These are phyloP conservation scores for Scortum barcoo DNA, from an alignment of 2,113 vertebrate genomes.

Conservation along the genomic window DNA sequence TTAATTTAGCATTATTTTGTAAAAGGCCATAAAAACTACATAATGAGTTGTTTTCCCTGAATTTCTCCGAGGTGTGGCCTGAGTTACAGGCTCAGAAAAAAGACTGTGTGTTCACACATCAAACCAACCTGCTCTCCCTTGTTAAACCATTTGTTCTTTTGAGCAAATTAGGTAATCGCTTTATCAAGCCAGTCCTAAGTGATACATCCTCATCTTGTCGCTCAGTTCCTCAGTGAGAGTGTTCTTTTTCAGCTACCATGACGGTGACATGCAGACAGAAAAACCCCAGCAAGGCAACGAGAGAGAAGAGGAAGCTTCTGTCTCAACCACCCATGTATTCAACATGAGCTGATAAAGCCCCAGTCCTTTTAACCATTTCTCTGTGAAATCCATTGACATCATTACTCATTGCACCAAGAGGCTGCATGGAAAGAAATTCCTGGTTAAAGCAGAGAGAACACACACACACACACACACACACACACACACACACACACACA, in stretches of 20 bases:
- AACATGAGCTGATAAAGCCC: not conserved
- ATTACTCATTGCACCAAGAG: constrained; percentile 39
- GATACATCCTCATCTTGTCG: constrained; percentile 60
- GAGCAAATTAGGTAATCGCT: not conserved
- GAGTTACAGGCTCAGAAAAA: not conserved
- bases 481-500: constrained; percentile 19
- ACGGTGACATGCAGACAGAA: constrained; percentile 13
- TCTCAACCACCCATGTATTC: constrained; percentile 28
- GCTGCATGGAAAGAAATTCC: constrained; percentile 45
- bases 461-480: constrained; percentile 5
- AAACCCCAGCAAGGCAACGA: not conserved
- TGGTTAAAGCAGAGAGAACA: constrained; percentile 49
- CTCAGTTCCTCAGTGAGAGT: constrained; percentile 56
- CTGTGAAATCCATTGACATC: constrained; percentile 46
- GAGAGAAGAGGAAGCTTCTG: constrained; percentile 56
- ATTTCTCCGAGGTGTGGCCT: not conserved
- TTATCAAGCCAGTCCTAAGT: not conserved
- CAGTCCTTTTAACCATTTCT: constrained; percentile 14
- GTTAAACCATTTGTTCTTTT: not conserved
- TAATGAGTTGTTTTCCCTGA: not conserved
- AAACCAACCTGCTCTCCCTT: not conserved
- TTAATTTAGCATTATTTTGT: not conserved
- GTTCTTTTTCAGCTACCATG: constrained; percentile 39
- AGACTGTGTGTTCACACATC: not conserved
- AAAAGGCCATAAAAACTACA: not conserved